Conservation (phyloP, 2,113 vertebrate species). For the Pseudois nayaur region DNA sequence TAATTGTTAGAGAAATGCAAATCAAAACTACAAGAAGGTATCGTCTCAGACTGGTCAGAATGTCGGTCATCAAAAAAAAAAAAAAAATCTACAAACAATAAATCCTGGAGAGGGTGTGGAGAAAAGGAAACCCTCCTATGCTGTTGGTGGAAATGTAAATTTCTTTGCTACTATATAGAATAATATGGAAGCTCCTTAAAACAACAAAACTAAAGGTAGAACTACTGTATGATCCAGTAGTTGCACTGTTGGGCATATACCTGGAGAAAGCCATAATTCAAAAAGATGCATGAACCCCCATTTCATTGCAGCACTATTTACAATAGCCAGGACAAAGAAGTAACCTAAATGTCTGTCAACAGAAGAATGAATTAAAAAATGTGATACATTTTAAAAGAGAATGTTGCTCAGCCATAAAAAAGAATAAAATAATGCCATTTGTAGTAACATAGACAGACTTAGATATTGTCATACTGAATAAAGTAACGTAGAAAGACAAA, state of each 20-base stretch:
- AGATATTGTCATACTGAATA: neutral
- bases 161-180: neutral
- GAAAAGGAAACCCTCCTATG: neutral
- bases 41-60: neutral
- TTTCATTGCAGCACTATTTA: neutral
- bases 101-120: neutral
- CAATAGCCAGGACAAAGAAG: neutral
- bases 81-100: neutral
- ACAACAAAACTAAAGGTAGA: neutral
- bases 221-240: fast-evolving
- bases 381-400: neutral
- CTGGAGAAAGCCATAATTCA: neutral
- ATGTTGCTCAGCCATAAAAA: neutral
- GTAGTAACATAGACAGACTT: neutral
- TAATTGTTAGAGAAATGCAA: neutral
- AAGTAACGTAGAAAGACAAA: neutral
- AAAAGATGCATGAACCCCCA: neutral
- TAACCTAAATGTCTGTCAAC: neutral
- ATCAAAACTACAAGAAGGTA: neutral
- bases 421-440: neutral
- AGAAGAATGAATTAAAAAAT: neutral
- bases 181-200: neutral
- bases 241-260: neutral
- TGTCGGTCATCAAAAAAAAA: neutral
- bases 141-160: neutral